Percentiles rank a stretch among this genome's conserved stretches.
Evolutionary conservation across 2,113 vertebrate species (phyloP).

Genomic region (Nansenia antarctica): DNA sequence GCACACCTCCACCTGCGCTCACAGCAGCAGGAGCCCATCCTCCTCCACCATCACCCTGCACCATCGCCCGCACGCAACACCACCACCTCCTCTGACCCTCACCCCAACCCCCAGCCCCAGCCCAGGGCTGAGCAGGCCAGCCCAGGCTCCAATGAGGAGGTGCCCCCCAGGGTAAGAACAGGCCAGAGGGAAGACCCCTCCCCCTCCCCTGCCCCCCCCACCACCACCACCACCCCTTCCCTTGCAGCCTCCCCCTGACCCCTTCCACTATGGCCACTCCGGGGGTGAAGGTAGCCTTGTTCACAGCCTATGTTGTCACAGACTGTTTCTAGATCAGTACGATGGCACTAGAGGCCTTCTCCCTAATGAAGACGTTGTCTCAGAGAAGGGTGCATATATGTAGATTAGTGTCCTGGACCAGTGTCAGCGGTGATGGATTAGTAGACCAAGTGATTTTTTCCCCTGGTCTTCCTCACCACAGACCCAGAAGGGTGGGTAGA

Average conservation of each 20-base stretch:
- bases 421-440: background rate
- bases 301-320: background rate
- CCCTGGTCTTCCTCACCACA: too few species aligned
- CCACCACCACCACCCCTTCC: background rate
- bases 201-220: background rate
- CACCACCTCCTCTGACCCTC: too few species aligned
- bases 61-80: slow-evolving; percentile 86
- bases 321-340: background rate
- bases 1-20: slow-evolving; percentile 94
- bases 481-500: too few species aligned
- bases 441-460: too few species aligned
- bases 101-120: slow-evolving; percentile 84
- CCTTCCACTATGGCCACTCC: background rate
- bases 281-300: background rate
- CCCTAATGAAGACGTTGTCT: background rate
- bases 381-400: background rate
- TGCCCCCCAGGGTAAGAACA: slow-evolving; percentile 92
- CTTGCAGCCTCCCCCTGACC: background rate
- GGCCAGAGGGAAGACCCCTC: slow-evolving; percentile 11
- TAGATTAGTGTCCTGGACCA: too few species aligned
- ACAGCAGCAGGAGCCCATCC: slow-evolving; percentile 91
- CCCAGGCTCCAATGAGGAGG: slow-evolving; percentile 87
- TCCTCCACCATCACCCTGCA: slow-evolving; percentile 43
- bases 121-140: slow-evolving; percentile 35
- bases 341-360: background rate